Conservation (phyloP, 2,888 invertebrate genomes). For the Laspeyria flexula region DNA sequence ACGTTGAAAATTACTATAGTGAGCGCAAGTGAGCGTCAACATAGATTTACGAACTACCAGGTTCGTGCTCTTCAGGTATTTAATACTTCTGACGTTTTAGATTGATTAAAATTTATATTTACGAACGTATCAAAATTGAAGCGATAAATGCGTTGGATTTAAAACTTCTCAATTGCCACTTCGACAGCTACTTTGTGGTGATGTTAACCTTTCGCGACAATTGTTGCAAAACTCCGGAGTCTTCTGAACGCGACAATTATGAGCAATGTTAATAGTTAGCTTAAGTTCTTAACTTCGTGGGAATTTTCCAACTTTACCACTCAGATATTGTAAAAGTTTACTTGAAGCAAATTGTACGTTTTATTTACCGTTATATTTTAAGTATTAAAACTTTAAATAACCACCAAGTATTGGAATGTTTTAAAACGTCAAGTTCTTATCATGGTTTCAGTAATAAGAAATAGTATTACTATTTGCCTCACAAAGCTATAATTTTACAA, state of each 20-base stretch:
- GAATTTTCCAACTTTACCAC: slow-evolving; percentile 42
- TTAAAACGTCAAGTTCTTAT: no score
- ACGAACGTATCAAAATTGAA: slow-evolving; percentile 21
- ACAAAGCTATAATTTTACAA: no score
- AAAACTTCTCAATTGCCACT: slow-evolving; percentile 53
- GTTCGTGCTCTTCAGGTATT: slow-evolving; percentile 2
- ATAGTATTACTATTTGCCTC: no score
- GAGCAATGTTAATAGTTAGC: slow-evolving; percentile 53
- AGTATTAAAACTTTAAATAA: no score
- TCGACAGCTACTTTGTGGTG: slow-evolving; percentile 50
- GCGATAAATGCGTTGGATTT: slow-evolving; percentile 33
- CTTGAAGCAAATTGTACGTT: slow-evolving; percentile 32
- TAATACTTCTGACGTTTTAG: slow-evolving; percentile 11
- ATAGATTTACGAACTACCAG: slow-evolving; percentile 13
- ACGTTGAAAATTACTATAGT: slow-evolving; percentile 6
- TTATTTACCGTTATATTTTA: slow-evolving; percentile 3
- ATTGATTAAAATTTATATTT: slow-evolving; percentile 13
- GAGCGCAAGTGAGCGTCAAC: slow-evolving; percentile 7
- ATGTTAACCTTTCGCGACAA: slow-evolving; percentile 49
- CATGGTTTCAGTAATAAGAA: no score
- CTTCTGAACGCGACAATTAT: slow-evolving; percentile 53
- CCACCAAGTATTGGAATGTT: no score
- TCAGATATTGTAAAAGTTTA: slow-evolving; percentile 41
- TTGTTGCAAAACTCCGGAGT: slow-evolving; percentile 46
- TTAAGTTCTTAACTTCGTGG: slow-evolving; percentile 42